Evolutionary conservation across 2,113 vertebrate genomes (phyloP).

Genomic region (Coryphaenoides rupestris): DNA sequence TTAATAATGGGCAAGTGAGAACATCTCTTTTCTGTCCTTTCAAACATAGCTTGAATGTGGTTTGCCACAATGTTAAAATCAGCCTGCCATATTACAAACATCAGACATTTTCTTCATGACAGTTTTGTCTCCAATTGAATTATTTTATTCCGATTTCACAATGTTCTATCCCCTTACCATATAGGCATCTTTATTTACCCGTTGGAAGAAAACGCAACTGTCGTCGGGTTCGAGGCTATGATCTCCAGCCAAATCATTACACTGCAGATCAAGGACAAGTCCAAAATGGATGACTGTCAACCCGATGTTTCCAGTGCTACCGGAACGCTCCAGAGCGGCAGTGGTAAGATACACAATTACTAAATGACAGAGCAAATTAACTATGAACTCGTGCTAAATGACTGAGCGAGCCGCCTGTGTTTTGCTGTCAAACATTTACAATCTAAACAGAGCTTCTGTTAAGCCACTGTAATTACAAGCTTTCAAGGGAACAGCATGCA

Average conservation of each 20-base stretch:
- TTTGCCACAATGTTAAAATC: too few relatives aligned
- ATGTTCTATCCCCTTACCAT: too few relatives aligned
- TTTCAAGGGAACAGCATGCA: too few relatives aligned
- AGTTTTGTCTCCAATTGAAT: too few relatives aligned
- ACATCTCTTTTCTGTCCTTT: too few relatives aligned
- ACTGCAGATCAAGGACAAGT: constrained; percentile 91
- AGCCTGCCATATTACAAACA: too few relatives aligned
- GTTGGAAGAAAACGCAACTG: constrained; percentile 81
- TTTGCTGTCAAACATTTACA: neutral
- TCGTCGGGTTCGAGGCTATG: constrained; percentile 90
- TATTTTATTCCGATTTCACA: too few relatives aligned
- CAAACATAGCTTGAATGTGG: too few relatives aligned
- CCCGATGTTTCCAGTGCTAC: constrained; percentile 62
- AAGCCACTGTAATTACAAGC: too few relatives aligned
- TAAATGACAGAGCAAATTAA: too few relatives aligned
- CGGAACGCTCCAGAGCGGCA: constrained; percentile 55
- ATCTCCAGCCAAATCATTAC: constrained; percentile 80
- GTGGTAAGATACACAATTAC: constrained; percentile 66
- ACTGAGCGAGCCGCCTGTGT: neutral
- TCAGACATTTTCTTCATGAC: too few relatives aligned
- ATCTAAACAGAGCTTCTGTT: neutral
- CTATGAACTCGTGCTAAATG: neutral
- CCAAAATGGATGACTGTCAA: constrained; percentile 79
- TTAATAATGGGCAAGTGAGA: too few relatives aligned
- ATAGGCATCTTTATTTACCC: constrained; percentile 93